Conservation (phyloP, 2,888 invertebrate genomes). For the Labia minor region DNA sequence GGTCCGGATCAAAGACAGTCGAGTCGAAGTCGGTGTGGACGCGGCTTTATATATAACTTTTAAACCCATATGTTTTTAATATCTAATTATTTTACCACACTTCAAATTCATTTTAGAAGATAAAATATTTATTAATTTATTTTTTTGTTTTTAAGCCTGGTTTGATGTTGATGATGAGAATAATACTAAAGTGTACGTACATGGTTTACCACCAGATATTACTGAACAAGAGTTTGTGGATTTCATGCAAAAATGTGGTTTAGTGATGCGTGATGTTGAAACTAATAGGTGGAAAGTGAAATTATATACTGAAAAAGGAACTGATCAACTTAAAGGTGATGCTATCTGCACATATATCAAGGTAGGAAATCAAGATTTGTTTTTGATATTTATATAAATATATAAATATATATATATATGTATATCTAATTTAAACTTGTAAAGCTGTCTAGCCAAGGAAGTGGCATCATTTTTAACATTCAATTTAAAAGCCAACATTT, state of each 20-base stretch:
- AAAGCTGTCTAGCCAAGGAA: background rate
- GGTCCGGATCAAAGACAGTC: too few relatives aligned
- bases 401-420: background rate
- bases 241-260: conserved; percentile 91
- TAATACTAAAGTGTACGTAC: conserved; percentile 94
- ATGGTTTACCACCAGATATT: conserved; percentile 77
- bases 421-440: background rate
- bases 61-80: too few relatives aligned
- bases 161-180: conserved; percentile 79
- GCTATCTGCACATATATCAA: conserved; percentile 92
- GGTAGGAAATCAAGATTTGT: conserved; percentile 44
- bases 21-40: too few relatives aligned
- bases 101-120: too few relatives aligned
- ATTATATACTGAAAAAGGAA: conserved; percentile 69
- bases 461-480: too few relatives aligned
- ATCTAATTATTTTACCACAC: background rate
- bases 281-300: conserved; percentile 79
- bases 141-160: conserved; percentile 55
- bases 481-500: too few relatives aligned
- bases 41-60: too few relatives aligned
- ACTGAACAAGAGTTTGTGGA: conserved; percentile 83
- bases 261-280: conserved; percentile 77
- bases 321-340: conserved; percentile 84
- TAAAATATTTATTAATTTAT: too few relatives aligned
- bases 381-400: conserved; percentile 17